phyloP scores from a whole-genome alignment of 2,113 vertebrate species.

The Octodon degus region DNA sequence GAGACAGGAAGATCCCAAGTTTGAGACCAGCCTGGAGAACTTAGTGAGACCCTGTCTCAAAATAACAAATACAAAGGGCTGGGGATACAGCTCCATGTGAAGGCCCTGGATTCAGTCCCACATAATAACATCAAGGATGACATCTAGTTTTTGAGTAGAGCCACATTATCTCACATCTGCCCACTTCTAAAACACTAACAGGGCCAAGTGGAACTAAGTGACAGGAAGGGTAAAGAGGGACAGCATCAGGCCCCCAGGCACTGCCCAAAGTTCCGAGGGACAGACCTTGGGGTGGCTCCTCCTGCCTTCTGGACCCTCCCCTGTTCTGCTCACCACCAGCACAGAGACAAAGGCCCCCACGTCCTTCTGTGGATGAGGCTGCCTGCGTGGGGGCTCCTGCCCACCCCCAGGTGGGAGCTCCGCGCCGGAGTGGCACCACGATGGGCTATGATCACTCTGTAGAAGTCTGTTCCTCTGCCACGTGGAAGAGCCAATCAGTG shows the following conservation, averaged over 20 bases:
- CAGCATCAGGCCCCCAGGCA: fast-evolving
- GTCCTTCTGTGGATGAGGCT: not conserved
- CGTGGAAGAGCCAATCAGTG: fast-evolving
- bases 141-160: not conserved
- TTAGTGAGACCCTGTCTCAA: not conserved
- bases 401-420: not conserved
- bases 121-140: too few species aligned
- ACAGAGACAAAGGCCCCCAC: not conserved
- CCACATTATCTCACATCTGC: not conserved
- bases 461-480: not conserved
- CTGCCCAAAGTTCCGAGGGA: not conserved
- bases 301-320: fast-evolving
- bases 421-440: not conserved
- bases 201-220: not conserved
- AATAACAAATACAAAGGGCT: not conserved
- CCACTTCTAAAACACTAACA: not conserved
- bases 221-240: not conserved
- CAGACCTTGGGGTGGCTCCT: fast-evolving
- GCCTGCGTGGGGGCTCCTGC: too few species aligned
- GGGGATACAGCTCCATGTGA: not conserved
- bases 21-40: not conserved
- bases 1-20: not conserved
- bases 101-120: not conserved
- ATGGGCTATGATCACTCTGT: not conserved
- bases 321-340: fast-evolving